Evolutionary conservation across 2,888 invertebrate genomes (phyloP).

Genomic region (Troglohyphantes excavatus): DNA sequence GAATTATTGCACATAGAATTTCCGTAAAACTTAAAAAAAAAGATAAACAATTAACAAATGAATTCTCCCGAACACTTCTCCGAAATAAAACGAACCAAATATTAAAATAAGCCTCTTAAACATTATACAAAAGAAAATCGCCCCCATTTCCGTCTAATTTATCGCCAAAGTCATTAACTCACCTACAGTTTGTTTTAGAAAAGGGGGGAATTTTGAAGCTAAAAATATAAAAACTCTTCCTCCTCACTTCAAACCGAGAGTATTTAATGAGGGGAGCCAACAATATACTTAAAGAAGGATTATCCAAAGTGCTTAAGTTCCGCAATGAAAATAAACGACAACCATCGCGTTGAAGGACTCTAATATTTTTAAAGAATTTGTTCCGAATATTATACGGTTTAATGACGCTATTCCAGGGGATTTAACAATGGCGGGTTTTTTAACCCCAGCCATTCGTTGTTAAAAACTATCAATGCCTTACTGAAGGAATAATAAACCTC

Average conservation of each 20-base stretch:
- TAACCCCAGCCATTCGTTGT: conserved; percentile 38
- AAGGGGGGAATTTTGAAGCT: conserved; percentile 31
- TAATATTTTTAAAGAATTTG: conserved; percentile 66
- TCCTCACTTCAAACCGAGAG: conserved; percentile 21
- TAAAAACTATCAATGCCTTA: conserved; percentile 61
- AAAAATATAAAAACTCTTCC: conserved; percentile 29
- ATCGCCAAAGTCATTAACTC: conserved; percentile 37
- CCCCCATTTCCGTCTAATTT: not conserved
- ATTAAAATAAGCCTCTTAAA: conserved; percentile 1
- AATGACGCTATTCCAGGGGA: conserved; percentile 58
- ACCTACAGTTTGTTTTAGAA: conserved; percentile 29
- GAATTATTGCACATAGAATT: not conserved
- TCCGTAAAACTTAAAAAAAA: not conserved
- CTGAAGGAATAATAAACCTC: conserved; percentile 70
- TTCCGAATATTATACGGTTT: conserved; percentile 51
- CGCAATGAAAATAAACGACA: conserved; percentile 62
- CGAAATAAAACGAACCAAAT: not conserved
- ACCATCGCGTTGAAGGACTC: conserved; percentile 50
- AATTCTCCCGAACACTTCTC: not conserved
- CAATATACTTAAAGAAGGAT: conserved; percentile 67
- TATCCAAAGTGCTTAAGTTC: conserved; percentile 62
- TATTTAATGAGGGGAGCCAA: conserved; percentile 68
- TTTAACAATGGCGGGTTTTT: conserved; percentile 48
- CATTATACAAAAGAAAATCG: not conserved
- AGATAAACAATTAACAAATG: not conserved